These are phyloP conservation scores for Empis stercorea DNA, from an alignment of 2,888 invertebrate species.

Conservation along the genomic window DNA sequence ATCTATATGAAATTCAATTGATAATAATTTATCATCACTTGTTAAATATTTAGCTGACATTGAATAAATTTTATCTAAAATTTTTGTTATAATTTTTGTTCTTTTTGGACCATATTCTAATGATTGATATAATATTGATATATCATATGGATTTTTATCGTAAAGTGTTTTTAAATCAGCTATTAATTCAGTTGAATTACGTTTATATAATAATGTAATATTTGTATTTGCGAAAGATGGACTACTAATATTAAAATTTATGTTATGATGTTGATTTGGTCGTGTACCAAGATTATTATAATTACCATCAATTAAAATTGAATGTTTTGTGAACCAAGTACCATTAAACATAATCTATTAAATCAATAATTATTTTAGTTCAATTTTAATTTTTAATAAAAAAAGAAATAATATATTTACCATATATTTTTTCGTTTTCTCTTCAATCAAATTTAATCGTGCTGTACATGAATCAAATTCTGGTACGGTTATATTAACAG, in stretches of 20 bases:
- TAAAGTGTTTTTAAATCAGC: constrained; percentile 50
- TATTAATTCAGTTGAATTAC: constrained; percentile 54
- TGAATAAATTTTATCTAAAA: constrained; percentile 55
- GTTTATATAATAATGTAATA: constrained; percentile 50
- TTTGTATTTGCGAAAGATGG: constrained; percentile 59
- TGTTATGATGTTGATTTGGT: constrained; percentile 48
- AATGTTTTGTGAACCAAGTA: constrained; percentile 64
- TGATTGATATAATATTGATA: constrained; percentile 49
- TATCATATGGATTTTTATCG: constrained; percentile 51
- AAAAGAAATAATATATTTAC: no score
- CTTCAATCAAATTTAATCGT: constrained; percentile 52
- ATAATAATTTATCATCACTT: constrained; percentile 50
- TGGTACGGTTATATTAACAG: constrained; percentile 61
- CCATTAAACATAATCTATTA: constrained; percentile 54
- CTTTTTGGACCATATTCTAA: constrained; percentile 47
- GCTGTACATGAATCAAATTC: constrained; percentile 57
- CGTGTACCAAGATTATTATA: constrained; percentile 63
- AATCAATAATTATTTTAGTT: no score
- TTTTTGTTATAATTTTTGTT: constrained; percentile 49
- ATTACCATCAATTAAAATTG: constrained; percentile 50
- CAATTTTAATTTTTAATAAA: no score
- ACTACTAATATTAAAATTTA: constrained; percentile 59
- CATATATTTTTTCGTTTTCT: constrained; percentile 40
- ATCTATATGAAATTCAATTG: constrained; percentile 63
- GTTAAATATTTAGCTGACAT: constrained; percentile 50